phyloP scores from a whole-genome alignment of 2,888 invertebrate species.

The Morpho deidamia region DNA sequence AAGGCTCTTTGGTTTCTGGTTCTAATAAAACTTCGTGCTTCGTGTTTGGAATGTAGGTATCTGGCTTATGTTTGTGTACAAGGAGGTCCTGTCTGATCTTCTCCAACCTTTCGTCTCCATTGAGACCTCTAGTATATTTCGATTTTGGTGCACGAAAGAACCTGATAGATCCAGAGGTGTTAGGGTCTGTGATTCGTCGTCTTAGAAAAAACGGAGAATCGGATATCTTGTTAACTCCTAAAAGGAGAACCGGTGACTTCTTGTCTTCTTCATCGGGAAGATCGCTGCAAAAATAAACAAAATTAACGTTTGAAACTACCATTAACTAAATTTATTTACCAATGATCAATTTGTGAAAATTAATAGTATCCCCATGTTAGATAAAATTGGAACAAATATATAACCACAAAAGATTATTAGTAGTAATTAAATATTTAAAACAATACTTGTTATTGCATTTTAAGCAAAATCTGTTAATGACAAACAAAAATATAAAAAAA shows the following conservation, averaged over 20 bases:
- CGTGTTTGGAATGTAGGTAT: constrained; percentile 60
- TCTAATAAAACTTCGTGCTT: constrained; percentile 56
- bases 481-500: constrained; percentile 7
- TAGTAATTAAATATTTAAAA: background rate
- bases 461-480: background rate
- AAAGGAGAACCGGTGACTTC: constrained; percentile 78
- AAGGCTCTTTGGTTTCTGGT: constrained; percentile 45
- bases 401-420: background rate
- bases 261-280: constrained; percentile 80
- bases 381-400: too few relatives aligned
- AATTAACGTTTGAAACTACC: background rate
- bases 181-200: constrained; percentile 58
- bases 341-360: too few relatives aligned
- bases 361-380: too few relatives aligned
- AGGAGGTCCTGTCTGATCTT: constrained; percentile 67
- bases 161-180: constrained; percentile 59
- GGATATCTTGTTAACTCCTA: constrained; percentile 79
- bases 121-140: constrained; percentile 64
- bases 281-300: constrained; percentile 67
- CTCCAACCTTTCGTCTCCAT: constrained; percentile 66
- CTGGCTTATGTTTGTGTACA: constrained; percentile 62
- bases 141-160: constrained; percentile 68
- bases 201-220: constrained; percentile 64
- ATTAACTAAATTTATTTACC: too few relatives aligned
- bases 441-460: background rate